Percentiles rank a stretch among this genome's conserved stretches.
phyloP scores from a whole-genome alignment of 2,888 invertebrate genomes.

The Caenorhabditis sp. region DNA sequence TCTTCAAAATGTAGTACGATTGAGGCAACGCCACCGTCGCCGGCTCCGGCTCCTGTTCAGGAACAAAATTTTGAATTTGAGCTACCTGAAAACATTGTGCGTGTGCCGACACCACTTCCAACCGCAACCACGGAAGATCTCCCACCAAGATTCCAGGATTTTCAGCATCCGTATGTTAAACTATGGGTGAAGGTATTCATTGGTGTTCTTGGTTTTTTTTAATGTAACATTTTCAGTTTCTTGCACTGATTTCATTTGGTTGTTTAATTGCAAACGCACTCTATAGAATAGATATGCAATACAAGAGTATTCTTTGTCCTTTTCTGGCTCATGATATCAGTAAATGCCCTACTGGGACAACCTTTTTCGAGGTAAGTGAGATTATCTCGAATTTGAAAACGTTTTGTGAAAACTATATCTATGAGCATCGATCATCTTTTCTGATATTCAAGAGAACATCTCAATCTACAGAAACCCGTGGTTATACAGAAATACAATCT shows the following conservation, averaged over 20 bases:
- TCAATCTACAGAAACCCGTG: too few relatives aligned
- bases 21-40: constrained; percentile 4
- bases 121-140: neutral
- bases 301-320: neutral
- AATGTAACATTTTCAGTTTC: neutral
- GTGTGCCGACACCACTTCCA: neutral
- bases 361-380: too few relatives aligned
- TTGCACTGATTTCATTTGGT: neutral
- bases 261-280: too few relatives aligned
- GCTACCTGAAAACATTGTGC: constrained; percentile 11
- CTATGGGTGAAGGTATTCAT: constrained; percentile 18
- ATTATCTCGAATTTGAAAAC: too few relatives aligned
- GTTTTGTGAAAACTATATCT: too few relatives aligned
- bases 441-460: too few relatives aligned
- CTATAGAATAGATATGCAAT: neutral
- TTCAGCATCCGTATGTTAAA: constrained; percentile 23
- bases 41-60: neutral
- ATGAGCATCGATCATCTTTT: too few relatives aligned
- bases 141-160: constrained; percentile 16
- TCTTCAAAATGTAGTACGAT: neutral
- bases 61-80: constrained; percentile 13
- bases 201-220: too few relatives aligned
- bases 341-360: too few relatives aligned
- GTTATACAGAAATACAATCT: too few relatives aligned
- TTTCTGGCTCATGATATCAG: neutral